These are phyloP conservation scores for Thermophis baileyi DNA, from an alignment of 2,113 vertebrate species.

Conservation along the genomic window DNA sequence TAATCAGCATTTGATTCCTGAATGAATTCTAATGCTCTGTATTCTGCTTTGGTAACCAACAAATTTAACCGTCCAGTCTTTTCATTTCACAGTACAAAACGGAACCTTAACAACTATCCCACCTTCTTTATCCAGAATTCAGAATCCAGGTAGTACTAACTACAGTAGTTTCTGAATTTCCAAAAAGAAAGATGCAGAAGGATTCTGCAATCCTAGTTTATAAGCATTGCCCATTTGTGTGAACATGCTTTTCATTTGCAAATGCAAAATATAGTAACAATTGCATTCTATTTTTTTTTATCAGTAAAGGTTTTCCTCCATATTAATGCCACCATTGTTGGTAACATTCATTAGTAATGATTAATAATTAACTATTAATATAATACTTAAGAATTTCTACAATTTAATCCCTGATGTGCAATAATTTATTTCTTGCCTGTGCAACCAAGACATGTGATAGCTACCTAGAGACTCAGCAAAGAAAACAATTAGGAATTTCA, in stretches of 20 bases:
- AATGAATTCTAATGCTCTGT: neutral
- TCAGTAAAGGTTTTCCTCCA: neutral
- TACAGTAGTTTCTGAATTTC: slow-evolving; percentile 43
- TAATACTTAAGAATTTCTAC: neutral
- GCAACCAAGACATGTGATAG: neutral
- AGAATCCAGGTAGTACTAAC: neutral
- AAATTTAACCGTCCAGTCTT: slow-evolving; percentile 49
- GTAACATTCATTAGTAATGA: slow-evolving; percentile 10
- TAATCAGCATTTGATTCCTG: slow-evolving; percentile 34
- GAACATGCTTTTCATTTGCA: slow-evolving; percentile 10
- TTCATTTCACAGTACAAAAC: slow-evolving; percentile 47
- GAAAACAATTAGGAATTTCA: neutral
- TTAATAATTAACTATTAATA: neutral
- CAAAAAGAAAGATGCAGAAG: slow-evolving; percentile 30
- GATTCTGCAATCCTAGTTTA: neutral
- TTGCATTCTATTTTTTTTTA: neutral
- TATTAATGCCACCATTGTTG: neutral
- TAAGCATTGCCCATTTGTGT: neutral
- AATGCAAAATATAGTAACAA: neutral
- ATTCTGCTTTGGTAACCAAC: slow-evolving; percentile 23
- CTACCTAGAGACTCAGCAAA: slow-evolving; percentile 5
- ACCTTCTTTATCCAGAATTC: neutral
- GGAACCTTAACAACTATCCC: slow-evolving; percentile 47
- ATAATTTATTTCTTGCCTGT: neutral
- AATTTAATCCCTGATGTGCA: neutral